Conservation (phyloP, 2,888 invertebrate species). For the Erebia aethiops region DNA sequence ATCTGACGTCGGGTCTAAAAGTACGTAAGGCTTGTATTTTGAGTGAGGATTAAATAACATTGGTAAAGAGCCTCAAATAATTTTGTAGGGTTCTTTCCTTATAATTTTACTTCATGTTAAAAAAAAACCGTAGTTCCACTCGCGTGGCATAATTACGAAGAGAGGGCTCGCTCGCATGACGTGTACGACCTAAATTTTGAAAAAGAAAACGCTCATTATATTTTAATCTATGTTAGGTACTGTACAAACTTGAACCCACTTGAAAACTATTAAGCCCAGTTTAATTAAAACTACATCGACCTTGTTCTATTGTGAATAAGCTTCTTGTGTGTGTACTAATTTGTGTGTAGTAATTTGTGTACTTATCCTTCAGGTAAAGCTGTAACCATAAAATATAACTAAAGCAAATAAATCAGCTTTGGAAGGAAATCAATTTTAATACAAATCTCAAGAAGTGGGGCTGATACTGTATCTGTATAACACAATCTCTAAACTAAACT, state of each 20-base stretch:
- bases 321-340: too few species aligned
- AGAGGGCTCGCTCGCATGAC: slow-evolving; percentile 36
- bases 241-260: slow-evolving; percentile 7
- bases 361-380: neutral
- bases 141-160: slow-evolving; percentile 38
- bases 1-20: too few species aligned
- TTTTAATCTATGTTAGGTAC: slow-evolving; percentile 18
- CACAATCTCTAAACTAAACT: too few species aligned
- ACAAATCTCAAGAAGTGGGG: neutral
- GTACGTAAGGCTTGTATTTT: neutral
- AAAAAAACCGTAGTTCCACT: slow-evolving; percentile 35
- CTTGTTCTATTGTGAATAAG: neutral
- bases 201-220: slow-evolving; percentile 32
- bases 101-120: slow-evolving; percentile 14
- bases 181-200: slow-evolving; percentile 40
- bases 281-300: neutral
- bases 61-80: too few species aligned
- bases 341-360: too few species aligned
- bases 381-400: neutral
- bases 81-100: neutral
- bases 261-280: slow-evolving; percentile 1
- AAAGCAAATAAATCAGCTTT: neutral
- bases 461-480: too few species aligned
- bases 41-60: neutral
- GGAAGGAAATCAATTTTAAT: neutral